Evolutionary conservation across 2,888 invertebrate genomes (phyloP), one percentile per base, ranked within the genome.

Genomic region (Zhengitettix transpicula): DNA sequence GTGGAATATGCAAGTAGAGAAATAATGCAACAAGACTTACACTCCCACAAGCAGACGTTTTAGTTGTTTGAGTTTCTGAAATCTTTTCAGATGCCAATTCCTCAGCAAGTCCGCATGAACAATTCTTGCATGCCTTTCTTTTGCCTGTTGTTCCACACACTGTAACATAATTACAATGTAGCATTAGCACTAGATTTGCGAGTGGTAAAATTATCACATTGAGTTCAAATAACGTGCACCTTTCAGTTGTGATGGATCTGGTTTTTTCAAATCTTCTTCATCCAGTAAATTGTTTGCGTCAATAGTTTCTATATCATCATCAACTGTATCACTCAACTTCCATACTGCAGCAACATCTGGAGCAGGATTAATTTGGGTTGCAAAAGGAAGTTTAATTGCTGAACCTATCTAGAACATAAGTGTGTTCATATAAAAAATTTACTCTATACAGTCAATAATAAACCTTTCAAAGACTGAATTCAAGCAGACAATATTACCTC

Each of bases 101-200:
- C 66, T 98, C 97, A 5, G 97, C 97, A 61, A 99, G 77, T 0
- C 99, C 99, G 74, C 99, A 99, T 1, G 89, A 84, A 71, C 99
- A 99, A 73, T 99, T 90, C 67, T 98, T 99, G 70, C 99, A 99
- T 0, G 99, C 97, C 74, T 95, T 96, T 61, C 91, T 81, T 73
- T 94, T 90, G 1, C 92, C 93, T 1, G 91, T 91, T 1, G 89
- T 89, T 12, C 86, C 83, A 71, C 91, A 91, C 17, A 89, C 91
- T 82, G 66, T 47, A 72, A 28, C n/a, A n/a, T 28, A 28, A 28
- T 28, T 28, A 28, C 2, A 47, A 12, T 47, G 12, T 47, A 47
- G 59, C 56, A 16, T n/a, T 28, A 55, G n/a, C 41, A 15, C 54
- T 56, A 42, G 14, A 60, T 42, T 58, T n/a, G 40, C 42, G 55